A percentile compares a stretch with the other conserved stretches of the same genome.
phyloP scores from a whole-genome alignment of 2,888 invertebrate genomes.

The Eustalomyia histrio region DNA sequence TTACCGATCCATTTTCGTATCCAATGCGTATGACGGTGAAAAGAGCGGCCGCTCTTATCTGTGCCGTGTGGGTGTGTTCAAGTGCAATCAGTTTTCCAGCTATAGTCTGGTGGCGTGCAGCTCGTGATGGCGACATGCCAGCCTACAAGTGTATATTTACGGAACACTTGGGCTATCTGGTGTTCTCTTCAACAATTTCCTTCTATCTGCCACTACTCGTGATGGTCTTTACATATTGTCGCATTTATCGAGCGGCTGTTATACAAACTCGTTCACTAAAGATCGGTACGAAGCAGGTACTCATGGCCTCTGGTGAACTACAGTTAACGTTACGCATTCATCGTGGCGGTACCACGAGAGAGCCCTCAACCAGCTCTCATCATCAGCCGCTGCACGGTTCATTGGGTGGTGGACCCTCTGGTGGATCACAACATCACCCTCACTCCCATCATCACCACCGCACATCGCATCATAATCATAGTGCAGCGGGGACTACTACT shows the following conservation, averaged over 20 bases:
- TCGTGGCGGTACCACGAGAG: constrained; percentile 90
- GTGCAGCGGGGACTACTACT: constrained; percentile 79
- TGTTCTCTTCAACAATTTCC: constrained; percentile 98
- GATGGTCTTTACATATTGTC: constrained; percentile 98
- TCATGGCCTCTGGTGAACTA: constrained; percentile 90
- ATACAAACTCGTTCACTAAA: constrained; percentile 94
- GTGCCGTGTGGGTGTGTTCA: constrained; percentile 97
- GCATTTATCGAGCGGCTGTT: constrained; percentile 96
- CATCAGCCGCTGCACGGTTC: constrained; percentile 75
- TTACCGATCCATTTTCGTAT: constrained; percentile 98
- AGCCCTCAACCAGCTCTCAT: constrained; percentile 78
- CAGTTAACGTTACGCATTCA: constrained; percentile 95
- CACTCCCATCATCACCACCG: constrained; percentile 77
- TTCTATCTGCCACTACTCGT: constrained; percentile 98
- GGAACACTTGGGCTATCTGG: constrained; percentile 96
- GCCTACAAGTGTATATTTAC: constrained; percentile 96
- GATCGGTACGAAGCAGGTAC: constrained; percentile 93
- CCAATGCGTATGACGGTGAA: constrained; percentile 95
- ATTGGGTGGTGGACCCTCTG: constrained; percentile 63
- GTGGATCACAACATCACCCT: constrained; percentile 73
- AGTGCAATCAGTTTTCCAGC: constrained; percentile 99
- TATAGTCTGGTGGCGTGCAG: constrained; percentile 97
- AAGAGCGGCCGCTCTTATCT: constrained; percentile 92
- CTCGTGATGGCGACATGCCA: constrained; percentile 88
- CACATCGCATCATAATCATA: constrained; percentile 75